These are phyloP conservation scores for Phalacrocorax carbo DNA, from an alignment of 2,113 vertebrate species.

Conservation along the genomic window DNA sequence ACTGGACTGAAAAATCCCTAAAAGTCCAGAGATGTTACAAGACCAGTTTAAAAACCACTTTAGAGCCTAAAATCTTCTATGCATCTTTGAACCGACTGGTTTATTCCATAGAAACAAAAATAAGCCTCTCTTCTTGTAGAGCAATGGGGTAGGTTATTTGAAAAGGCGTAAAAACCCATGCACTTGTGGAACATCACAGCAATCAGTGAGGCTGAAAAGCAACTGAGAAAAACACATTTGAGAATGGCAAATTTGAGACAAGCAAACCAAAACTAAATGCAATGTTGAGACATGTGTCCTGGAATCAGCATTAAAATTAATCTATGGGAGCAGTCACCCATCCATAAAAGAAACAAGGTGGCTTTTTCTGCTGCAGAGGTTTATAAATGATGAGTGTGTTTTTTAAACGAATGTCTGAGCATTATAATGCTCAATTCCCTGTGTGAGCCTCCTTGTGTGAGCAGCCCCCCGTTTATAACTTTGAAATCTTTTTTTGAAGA, in stretches of 20 bases:
- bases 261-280: background rate
- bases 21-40: background rate
- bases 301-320: background rate
- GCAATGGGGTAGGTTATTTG: background rate
- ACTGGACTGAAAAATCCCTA: background rate
- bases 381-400: background rate
- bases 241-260: background rate
- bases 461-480: background rate
- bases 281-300: background rate
- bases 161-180: background rate
- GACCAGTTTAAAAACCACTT: background rate
- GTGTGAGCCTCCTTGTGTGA: background rate
- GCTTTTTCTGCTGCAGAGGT: background rate
- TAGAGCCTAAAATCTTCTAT: background rate
- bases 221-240: background rate
- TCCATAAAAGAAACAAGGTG: background rate
- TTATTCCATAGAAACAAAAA: background rate
- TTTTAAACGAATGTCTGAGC: background rate
- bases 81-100: background rate
- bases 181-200: background rate
- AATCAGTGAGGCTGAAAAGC: background rate
- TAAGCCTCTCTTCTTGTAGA: background rate
- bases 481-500: background rate
- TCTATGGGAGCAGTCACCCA: background rate
- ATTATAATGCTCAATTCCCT: background rate